Evolutionary conservation across 2,113 vertebrate genomes (phyloP).

Genomic region (Nibea albiflora): DNA sequence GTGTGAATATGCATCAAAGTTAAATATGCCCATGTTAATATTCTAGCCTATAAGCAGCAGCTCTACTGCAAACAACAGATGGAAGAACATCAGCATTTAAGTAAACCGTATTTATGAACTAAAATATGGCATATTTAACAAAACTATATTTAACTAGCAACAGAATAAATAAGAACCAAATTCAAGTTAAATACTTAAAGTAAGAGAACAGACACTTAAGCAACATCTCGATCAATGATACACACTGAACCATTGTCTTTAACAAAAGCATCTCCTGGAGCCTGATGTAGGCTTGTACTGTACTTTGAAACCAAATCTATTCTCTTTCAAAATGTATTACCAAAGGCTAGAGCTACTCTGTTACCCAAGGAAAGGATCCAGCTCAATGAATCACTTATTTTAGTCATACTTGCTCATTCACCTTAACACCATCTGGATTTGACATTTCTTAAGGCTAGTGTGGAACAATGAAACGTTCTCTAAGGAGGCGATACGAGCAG

Average conservation of each 20-base stretch:
- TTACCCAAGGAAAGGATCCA: constrained; percentile 16
- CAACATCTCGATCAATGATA: background rate
- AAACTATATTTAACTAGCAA: constrained; percentile 41
- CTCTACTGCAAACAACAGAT: constrained; percentile 67
- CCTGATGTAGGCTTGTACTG: background rate
- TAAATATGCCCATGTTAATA: constrained; percentile 69
- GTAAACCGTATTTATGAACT: constrained; percentile 57
- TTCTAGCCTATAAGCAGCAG: constrained; percentile 61
- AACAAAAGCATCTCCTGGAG: background rate
- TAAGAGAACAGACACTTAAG: background rate
- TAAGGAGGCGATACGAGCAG: constrained; percentile 32
- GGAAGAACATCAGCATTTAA: constrained; percentile 68
- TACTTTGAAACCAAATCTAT: constrained; percentile 7
- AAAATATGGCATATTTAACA: constrained; percentile 46
- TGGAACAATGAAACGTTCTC: constrained; percentile 20
- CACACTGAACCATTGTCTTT: background rate
- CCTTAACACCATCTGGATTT: constrained; percentile 41
- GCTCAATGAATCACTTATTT: constrained; percentile 35
- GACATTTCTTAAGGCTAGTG: constrained; percentile 25
- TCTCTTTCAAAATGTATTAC: background rate
- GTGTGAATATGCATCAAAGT: constrained; percentile 73
- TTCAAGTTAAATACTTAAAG: background rate
- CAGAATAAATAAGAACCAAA: constrained; percentile 14
- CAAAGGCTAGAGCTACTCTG: constrained; percentile 13
- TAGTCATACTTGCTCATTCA: constrained; percentile 28